Conservation (phyloP, 2,797 vertebrate species). For the Acanthurus tractus region DNA sequence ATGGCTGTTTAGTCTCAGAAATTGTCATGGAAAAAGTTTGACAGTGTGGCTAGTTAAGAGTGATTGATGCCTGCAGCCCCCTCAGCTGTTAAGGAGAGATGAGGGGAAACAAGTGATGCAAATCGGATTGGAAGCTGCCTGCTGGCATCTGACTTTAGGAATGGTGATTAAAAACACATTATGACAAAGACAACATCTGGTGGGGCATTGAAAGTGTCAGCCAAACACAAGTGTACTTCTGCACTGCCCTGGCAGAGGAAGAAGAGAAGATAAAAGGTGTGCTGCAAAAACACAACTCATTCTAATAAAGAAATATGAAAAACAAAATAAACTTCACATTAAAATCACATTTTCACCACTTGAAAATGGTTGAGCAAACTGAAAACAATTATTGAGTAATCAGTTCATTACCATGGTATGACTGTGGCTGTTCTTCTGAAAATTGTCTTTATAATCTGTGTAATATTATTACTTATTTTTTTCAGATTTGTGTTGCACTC, state of each 20-base stretch:
- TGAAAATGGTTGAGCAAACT: slow-evolving; percentile 31
- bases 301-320: slow-evolving; percentile 36
- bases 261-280: slow-evolving; percentile 62
- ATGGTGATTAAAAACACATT: slow-evolving; percentile 88
- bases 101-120: slow-evolving; percentile 73
- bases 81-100: slow-evolving; percentile 76
- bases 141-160: slow-evolving; percentile 83
- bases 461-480: not conserved
- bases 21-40: slow-evolving; percentile 49
- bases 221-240: slow-evolving; percentile 57
- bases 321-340: slow-evolving; percentile 38
- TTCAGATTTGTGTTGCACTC: not conserved
- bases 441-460: slow-evolving; percentile 15
- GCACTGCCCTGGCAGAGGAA: slow-evolving; percentile 57
- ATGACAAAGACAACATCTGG: slow-evolving; percentile 85
- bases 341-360: slow-evolving; percentile 41
- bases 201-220: slow-evolving; percentile 67
- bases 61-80: slow-evolving; percentile 80
- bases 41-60: slow-evolving; percentile 78
- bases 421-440: slow-evolving; percentile 5
- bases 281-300: slow-evolving; percentile 32
- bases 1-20: slow-evolving; percentile 36
- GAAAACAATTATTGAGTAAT: slow-evolving; percentile 42
- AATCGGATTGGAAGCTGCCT: slow-evolving; percentile 75
- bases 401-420: slow-evolving; percentile 23